phyloP scores from a whole-genome alignment of 1,140 invertebrate genomes.

The Heliconius hewitsoni region DNA sequence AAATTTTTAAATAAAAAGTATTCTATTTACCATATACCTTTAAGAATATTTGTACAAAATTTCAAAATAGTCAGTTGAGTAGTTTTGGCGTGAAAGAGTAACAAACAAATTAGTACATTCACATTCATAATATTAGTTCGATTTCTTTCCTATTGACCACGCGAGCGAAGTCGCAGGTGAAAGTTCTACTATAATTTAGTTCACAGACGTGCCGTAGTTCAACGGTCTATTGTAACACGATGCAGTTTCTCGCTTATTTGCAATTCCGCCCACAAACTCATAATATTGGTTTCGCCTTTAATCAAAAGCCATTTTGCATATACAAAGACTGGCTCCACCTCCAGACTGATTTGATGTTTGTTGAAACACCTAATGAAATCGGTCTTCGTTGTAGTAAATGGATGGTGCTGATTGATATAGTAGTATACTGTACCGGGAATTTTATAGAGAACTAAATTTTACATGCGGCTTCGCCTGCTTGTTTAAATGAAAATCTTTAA shows the following conservation, averaged over 20 bases:
- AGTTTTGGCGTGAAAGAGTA: no score
- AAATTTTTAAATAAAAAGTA: no score
- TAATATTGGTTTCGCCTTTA: constrained; percentile 7
- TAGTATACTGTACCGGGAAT: not conserved
- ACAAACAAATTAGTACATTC: no score
- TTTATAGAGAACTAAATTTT: no score
- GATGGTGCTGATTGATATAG: constrained; percentile 1
- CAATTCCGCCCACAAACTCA: constrained; percentile 8
- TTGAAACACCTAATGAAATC: not conserved
- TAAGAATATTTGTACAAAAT: no score
- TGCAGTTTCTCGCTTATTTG: not conserved
- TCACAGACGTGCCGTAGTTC: not conserved
- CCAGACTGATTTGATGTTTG: not conserved
- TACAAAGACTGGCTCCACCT: not conserved
- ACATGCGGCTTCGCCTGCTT: no score
- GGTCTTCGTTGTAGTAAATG: not conserved
- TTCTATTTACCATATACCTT: no score
- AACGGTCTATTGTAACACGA: not conserved
- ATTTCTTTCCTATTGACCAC: no score
- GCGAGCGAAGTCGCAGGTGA: not conserved
- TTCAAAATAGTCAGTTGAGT: no score
- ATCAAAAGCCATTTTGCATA: constrained; percentile 6
- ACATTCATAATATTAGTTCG: no score
- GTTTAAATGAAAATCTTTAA: no score
- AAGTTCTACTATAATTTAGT: not conserved